phyloP scores from a whole-genome alignment of 2,888 invertebrate species.

The Drosophila lacicola region DNA sequence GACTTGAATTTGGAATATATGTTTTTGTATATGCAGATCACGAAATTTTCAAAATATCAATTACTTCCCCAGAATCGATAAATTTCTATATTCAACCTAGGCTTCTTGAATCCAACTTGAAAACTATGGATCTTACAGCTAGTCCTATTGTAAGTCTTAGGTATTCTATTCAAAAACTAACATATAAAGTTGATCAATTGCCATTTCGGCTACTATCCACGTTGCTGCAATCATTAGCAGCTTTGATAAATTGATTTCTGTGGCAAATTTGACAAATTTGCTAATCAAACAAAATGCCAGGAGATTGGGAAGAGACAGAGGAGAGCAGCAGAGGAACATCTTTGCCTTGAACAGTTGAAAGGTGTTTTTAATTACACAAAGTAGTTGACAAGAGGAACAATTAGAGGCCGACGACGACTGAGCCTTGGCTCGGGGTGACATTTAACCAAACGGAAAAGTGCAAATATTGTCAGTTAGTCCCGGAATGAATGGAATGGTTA shows the following conservation, averaged over 20 bases:
- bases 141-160: background rate
- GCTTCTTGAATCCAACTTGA: too few species aligned
- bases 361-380: slow-evolving; percentile 83
- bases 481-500: slow-evolving; percentile 14
- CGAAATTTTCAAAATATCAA: too few species aligned
- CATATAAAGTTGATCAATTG: slow-evolving; percentile 3
- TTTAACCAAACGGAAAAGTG: slow-evolving; percentile 80
- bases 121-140: background rate
- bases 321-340: slow-evolving; percentile 18
- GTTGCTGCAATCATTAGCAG: slow-evolving; percentile 60
- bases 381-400: slow-evolving; percentile 74
- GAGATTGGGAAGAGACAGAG: background rate
- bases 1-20: too few species aligned
- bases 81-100: too few species aligned
- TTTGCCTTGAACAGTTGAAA: slow-evolving; percentile 74
- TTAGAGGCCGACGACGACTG: slow-evolving; percentile 48
- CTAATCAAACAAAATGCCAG: slow-evolving; percentile 64
- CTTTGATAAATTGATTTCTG: slow-evolving; percentile 74
- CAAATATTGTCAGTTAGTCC: slow-evolving; percentile 71
- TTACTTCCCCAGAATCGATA: too few species aligned
- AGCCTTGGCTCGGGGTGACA: slow-evolving; percentile 53
- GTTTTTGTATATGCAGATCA: too few species aligned
- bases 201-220: slow-evolving; percentile 3
- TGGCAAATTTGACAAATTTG: slow-evolving; percentile 72
- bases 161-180: background rate